phyloP scores from a whole-genome alignment of 2,888 invertebrate species.

The Drosophila eohydei region DNA sequence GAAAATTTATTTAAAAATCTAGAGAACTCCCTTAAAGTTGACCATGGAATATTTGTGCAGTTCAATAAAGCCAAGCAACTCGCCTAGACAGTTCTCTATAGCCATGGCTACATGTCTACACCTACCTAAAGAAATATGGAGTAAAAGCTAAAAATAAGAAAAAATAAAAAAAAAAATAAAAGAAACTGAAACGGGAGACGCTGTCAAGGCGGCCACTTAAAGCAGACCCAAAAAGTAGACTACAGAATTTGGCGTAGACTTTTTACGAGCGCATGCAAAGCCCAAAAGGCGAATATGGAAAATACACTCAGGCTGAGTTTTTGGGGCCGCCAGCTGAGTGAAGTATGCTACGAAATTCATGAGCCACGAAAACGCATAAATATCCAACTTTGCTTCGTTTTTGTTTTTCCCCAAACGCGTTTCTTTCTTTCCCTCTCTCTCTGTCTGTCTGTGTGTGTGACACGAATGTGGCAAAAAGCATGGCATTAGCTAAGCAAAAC shows the following conservation, averaged over 20 bases:
- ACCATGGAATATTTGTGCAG: background rate
- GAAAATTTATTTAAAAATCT: background rate
- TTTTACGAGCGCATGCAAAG: slow-evolving; percentile 74
- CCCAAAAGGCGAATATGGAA: slow-evolving; percentile 54
- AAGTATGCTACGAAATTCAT: slow-evolving; percentile 77
- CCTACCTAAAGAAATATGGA: slow-evolving; percentile 8
- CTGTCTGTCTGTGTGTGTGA: slow-evolving; percentile 29
- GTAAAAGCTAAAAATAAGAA: background rate
- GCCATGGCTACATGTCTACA: background rate
- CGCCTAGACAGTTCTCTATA: background rate
- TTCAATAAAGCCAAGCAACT: background rate
- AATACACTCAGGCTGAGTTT: slow-evolving; percentile 19
- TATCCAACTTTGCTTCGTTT: slow-evolving; percentile 57
- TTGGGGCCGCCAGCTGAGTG: slow-evolving; percentile 54
- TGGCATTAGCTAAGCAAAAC: slow-evolving; percentile 59
- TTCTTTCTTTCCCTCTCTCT: slow-evolving; percentile 17
- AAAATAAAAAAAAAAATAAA: background rate
- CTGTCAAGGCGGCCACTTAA: slow-evolving; percentile 45
- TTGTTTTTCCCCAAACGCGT: slow-evolving; percentile 23
- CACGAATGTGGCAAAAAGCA: slow-evolving; percentile 70
- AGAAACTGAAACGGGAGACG: background rate
- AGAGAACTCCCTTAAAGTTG: background rate
- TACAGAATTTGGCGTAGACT: slow-evolving; percentile 50
- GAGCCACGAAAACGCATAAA: slow-evolving; percentile 79
- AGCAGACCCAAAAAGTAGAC: slow-evolving; percentile 52